These are phyloP conservation scores for Oophaga pumilio DNA, from an alignment of 2,113 vertebrate genomes.

Conservation along the genomic window DNA sequence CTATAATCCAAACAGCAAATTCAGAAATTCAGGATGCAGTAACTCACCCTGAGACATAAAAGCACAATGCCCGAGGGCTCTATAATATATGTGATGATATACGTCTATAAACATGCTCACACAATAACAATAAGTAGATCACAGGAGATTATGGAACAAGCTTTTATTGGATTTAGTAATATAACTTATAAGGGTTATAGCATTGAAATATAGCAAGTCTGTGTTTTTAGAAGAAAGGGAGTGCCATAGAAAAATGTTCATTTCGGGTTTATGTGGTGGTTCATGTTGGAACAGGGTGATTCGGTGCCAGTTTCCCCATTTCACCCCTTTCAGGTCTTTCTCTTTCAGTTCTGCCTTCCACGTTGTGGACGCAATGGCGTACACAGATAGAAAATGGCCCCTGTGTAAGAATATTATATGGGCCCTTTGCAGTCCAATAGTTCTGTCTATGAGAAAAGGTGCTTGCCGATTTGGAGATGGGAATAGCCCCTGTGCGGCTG, in stretches of 20 bases:
- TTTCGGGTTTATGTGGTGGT: too few relatives aligned
- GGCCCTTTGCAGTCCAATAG: too few relatives aligned
- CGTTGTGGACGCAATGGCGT: too few relatives aligned
- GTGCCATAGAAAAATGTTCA: background rate
- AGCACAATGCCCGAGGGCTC: background rate
- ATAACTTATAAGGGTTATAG: background rate
- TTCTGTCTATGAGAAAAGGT: too few relatives aligned
- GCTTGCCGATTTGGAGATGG: too few relatives aligned
- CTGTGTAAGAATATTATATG: too few relatives aligned
- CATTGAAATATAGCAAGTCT: background rate
- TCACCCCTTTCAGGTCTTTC: too few relatives aligned
- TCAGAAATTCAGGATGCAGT: background rate
- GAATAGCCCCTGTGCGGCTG: too few relatives aligned
- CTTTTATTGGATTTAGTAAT: background rate
- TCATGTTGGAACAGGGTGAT: too few relatives aligned
- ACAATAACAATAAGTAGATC: background rate
- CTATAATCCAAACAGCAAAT: constrained; percentile 26
- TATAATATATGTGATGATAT: background rate
- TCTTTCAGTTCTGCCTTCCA: too few relatives aligned
- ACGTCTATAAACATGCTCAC: background rate
- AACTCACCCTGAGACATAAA: background rate
- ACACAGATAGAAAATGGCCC: too few relatives aligned
- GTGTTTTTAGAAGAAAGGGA: background rate
- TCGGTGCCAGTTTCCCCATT: too few relatives aligned
- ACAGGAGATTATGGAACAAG: background rate